Conservation (phyloP, 1,140 invertebrate genomes). For the Solen grandis region DNA sequence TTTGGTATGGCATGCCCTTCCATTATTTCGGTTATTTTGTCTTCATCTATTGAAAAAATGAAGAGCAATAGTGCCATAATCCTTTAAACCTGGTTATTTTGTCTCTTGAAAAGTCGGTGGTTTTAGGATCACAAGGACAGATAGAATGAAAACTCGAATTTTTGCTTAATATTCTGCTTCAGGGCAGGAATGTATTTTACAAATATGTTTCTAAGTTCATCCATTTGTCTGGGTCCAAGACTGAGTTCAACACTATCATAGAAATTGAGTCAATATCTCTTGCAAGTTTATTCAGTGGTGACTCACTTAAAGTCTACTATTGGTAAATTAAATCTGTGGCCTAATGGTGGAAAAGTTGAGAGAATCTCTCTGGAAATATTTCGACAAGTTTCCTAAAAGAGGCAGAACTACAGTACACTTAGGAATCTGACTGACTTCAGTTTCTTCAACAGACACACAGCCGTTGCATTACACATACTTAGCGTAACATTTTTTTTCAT, state of each 20-base stretch:
- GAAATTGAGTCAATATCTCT: not conserved
- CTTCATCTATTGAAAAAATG: not conserved
- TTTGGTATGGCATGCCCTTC: not conserved
- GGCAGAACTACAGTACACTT: conserved; percentile 9
- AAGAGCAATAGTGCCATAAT: not conserved
- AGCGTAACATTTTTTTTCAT: too few species aligned
- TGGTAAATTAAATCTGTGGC: too few species aligned
- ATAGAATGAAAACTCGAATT: not conserved
- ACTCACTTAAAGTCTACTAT: too few species aligned
- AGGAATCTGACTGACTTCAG: conserved; percentile 37
- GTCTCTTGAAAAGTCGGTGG: not conserved
- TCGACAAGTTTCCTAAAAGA: not conserved
- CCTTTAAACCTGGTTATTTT: not conserved
- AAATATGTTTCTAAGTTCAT: not conserved
- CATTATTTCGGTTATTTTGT: not conserved
- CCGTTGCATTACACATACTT: too few species aligned
- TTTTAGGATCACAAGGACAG: not conserved
- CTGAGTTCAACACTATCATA: not conserved
- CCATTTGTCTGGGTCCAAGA: not conserved
- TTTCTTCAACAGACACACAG: conserved; percentile 47
- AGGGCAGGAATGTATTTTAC: not conserved
- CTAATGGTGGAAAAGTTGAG: not conserved
- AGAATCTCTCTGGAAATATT: not conserved
- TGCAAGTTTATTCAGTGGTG: not conserved
- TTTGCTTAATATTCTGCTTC: not conserved